Conservation (phyloP, 2,888 invertebrate genomes). For the Furcula furcula region DNA sequence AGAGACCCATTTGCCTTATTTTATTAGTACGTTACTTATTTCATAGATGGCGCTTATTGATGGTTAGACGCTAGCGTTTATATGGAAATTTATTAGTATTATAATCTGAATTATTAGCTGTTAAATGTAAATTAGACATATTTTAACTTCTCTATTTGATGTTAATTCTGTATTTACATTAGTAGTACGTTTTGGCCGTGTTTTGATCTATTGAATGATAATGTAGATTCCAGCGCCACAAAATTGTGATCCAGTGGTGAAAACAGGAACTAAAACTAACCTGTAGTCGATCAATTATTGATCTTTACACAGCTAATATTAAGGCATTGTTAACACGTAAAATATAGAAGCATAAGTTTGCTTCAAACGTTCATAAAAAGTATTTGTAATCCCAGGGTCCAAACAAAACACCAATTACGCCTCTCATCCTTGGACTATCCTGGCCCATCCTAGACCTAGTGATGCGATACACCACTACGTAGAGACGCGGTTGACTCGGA, state of each 20-base stretch:
- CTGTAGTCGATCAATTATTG: slow-evolving; percentile 19
- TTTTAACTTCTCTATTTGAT: slow-evolving; percentile 52
- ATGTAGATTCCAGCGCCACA: too few species aligned
- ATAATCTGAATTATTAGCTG: slow-evolving; percentile 45
- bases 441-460: slow-evolving; percentile 52
- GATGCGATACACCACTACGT: too few species aligned
- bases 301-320: too few species aligned
- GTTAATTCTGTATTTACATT: slow-evolving; percentile 48
- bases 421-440: slow-evolving; percentile 67
- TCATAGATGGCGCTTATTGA: slow-evolving; percentile 44
- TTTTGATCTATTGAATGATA: slow-evolving; percentile 31
- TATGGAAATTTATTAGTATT: slow-evolving; percentile 41
- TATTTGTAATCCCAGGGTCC: slow-evolving; percentile 69
- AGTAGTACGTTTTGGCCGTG: slow-evolving; percentile 15
- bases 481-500: slow-evolving; percentile 11
- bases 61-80: slow-evolving; percentile 46
- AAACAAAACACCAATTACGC: slow-evolving; percentile 73
- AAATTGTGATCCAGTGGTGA: too few species aligned
- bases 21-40: slow-evolving; percentile 64
- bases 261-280: too few species aligned
- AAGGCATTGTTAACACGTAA: slow-evolving; percentile 5
- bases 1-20: slow-evolving; percentile 75
- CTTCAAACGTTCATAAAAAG: slow-evolving; percentile 21
- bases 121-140: slow-evolving; percentile 44
- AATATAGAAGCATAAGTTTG: slow-evolving; percentile 5